Evolutionary conservation across 2,797 vertebrate genomes (phyloP).

Genomic region (Rhinichthys osculus): DNA sequence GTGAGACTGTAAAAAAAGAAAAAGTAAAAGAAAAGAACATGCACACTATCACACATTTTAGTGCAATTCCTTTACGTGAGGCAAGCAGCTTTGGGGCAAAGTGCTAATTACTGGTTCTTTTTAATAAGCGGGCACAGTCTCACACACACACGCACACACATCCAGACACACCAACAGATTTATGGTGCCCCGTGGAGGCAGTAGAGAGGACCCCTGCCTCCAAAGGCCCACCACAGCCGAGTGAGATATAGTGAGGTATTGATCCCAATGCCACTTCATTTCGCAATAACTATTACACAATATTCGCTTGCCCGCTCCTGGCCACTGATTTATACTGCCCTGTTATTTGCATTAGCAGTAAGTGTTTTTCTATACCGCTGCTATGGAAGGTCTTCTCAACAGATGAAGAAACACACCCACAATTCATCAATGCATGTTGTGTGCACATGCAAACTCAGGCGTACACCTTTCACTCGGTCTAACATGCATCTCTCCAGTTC

Average conservation of each 20-base stretch:
- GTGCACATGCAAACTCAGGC: slow-evolving; percentile 1
- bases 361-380: slow-evolving; percentile 82
- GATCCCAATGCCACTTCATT: slow-evolving; percentile 98
- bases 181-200: slow-evolving; percentile 81
- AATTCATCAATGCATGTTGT: slow-evolving; percentile 9
- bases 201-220: slow-evolving; percentile 85
- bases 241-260: slow-evolving; percentile 97
- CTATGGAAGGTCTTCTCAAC: slow-evolving; percentile 61
- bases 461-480: not conserved
- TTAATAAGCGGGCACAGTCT: slow-evolving; percentile 44
- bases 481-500: not conserved
- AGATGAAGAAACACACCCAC: slow-evolving; percentile 33
- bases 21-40: too few relatives aligned
- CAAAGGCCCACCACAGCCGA: slow-evolving; percentile 95
- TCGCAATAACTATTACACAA: slow-evolving; percentile 97
- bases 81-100: slow-evolving; percentile 24
- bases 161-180: slow-evolving; percentile 54
- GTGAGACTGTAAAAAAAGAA: not conserved
- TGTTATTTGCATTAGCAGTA: slow-evolving; percentile 85
- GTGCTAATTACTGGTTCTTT: slow-evolving; percentile 43
- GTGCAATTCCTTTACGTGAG: not conserved
- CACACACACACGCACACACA: slow-evolving; percentile 28
- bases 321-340: slow-evolving; percentile 82
- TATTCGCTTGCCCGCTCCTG: slow-evolving; percentile 78
- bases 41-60: slow-evolving; percentile 20